Conservation (phyloP, 1,140 invertebrate species). For the Drosophila ercepeae region DNA sequence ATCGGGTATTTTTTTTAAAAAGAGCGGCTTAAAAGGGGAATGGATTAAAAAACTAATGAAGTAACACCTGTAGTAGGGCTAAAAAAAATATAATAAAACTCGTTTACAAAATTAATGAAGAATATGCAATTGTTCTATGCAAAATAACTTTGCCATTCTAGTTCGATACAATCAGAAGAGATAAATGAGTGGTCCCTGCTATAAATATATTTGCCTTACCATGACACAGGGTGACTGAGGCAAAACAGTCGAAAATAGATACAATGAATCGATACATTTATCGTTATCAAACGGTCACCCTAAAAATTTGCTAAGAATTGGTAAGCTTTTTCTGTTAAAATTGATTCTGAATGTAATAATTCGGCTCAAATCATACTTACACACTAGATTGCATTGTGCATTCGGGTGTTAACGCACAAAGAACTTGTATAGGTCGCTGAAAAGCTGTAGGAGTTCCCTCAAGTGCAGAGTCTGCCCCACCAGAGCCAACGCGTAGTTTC, state of each 20-base stretch:
- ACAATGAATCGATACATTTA: background rate
- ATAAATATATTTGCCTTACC: too few relatives aligned
- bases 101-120: too few relatives aligned
- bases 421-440: background rate
- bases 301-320: background rate
- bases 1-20: background rate
- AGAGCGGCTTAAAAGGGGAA: too few relatives aligned
- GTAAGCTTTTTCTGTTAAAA: background rate
- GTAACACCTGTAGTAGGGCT: too few relatives aligned
- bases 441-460: background rate
- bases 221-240: background rate
- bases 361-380: background rate
- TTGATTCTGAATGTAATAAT: background rate
- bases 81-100: too few relatives aligned
- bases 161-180: too few relatives aligned
- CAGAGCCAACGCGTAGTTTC: constrained; percentile 4
- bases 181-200: too few relatives aligned
- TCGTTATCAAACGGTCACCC: background rate
- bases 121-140: too few relatives aligned
- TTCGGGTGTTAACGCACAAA: background rate
- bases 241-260: background rate
- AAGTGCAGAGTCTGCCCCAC: background rate
- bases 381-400: background rate
- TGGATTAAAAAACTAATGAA: too few relatives aligned
- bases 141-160: too few relatives aligned